These are phyloP conservation scores for Acronicta aceris DNA, from an alignment of 2,888 invertebrate species.

Conservation along the genomic window DNA sequence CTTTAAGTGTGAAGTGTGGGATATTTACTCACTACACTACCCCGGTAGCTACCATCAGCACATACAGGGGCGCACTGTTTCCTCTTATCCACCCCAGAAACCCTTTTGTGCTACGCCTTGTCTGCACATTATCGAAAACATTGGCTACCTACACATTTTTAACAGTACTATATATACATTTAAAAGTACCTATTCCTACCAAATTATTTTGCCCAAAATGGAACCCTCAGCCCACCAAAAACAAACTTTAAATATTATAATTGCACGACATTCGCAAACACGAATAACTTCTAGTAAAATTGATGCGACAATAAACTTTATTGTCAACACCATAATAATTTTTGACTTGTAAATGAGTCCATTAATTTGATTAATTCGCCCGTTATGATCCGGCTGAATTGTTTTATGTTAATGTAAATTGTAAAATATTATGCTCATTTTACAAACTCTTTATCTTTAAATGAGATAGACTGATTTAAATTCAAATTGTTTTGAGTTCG, in stretches of 20 bases:
- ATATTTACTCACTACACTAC: too few species aligned
- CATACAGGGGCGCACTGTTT: too few species aligned
- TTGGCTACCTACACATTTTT: too few species aligned
- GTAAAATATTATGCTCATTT: constrained; percentile 45
- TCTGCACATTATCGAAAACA: too few species aligned
- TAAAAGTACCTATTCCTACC: neutral
- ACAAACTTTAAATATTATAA: constrained; percentile 42
- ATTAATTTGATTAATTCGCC: constrained; percentile 55
- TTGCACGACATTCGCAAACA: constrained; percentile 40
- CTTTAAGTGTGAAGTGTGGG: too few species aligned
- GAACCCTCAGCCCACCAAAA: constrained; percentile 16
- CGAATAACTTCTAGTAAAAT: constrained; percentile 54
- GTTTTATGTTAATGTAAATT: constrained; percentile 57
- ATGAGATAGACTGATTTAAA: constrained; percentile 21
- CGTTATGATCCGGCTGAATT: constrained; percentile 49
- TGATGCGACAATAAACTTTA: constrained; percentile 55
- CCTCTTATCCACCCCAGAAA: too few species aligned
- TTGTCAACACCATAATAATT: constrained; percentile 57
- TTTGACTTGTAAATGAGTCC: constrained; percentile 59
- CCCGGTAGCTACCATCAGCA: too few species aligned
- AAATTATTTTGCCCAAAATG: constrained; percentile 4
- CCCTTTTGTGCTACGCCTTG: too few species aligned
- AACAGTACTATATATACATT: too few species aligned
- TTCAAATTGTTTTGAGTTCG: constrained; percentile 30
- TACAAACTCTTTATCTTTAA: constrained; percentile 40